Percentiles rank a stretch among this genome's conserved stretches.
Evolutionary conservation across 2,113 vertebrate genomes (phyloP).

Genomic region (Corynorhinus townsendii): DNA sequence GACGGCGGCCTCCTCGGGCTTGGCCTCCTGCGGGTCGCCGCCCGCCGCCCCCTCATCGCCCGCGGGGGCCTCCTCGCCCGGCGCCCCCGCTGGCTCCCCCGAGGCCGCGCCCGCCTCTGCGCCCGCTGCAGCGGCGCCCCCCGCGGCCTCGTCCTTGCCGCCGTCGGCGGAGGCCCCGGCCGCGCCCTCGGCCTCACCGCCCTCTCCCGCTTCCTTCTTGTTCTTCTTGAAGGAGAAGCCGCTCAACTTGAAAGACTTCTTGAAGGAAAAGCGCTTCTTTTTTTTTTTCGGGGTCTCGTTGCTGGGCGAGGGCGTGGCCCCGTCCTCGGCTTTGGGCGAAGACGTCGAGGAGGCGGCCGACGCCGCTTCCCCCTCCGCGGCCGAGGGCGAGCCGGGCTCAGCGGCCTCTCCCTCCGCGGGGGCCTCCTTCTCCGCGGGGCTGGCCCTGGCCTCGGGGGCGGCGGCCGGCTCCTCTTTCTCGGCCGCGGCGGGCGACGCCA

Average conservation of each 20-base stretch:
- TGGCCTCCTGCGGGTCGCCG: conserved; percentile 79
- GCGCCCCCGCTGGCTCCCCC: conserved; percentile 71
- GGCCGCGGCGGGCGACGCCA: conserved; percentile 51
- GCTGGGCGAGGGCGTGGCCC: conserved; percentile 86
- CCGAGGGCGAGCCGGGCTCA: conserved; percentile 83
- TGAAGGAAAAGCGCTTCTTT: conserved; percentile 97
- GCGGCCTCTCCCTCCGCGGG: conserved; percentile 80
- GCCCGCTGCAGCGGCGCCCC: conserved; percentile 74
- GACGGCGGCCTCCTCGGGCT: conserved; percentile 66
- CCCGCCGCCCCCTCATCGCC: conserved; percentile 79
- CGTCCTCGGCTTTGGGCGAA: conserved; percentile 81
- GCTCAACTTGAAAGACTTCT: conserved; percentile 97
- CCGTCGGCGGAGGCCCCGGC: conserved; percentile 54
- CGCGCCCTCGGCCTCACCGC: conserved; percentile 82
- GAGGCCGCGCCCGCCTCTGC: conserved; percentile 73
- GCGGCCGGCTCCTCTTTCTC: conserved; percentile 79
- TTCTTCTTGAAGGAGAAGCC: conserved; percentile 98
- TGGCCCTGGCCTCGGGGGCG: conserved; percentile 83
- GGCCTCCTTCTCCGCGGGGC: conserved; percentile 73
- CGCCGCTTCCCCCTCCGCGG: conserved; percentile 83
- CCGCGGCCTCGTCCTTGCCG: conserved; percentile 78
- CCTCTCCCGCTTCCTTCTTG: conserved; percentile 92
- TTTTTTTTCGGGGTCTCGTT: conserved; percentile 97
- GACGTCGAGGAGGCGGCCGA: conserved; percentile 73
- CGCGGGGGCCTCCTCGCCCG: conserved; percentile 77